Percentiles rank a stretch among this genome's conserved stretches.
Evolutionary conservation across 2,797 vertebrate species (phyloP).

Genomic region (Nannoperca obscura): DNA sequence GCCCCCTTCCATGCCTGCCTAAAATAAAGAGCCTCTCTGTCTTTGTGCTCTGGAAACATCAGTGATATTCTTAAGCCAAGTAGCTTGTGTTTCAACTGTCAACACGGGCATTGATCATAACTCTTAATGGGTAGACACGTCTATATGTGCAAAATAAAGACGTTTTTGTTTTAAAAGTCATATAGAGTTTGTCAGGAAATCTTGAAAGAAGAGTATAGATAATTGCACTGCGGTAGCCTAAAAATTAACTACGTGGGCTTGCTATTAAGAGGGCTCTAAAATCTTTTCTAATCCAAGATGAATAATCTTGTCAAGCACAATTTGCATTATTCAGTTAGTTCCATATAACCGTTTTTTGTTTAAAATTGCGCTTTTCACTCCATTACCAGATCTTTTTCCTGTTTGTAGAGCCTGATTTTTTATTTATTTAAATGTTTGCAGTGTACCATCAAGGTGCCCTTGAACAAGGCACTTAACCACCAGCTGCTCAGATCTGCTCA

Average conservation of each 20-base stretch:
- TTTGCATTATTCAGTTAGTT: not conserved
- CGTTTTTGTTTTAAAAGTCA: not conserved
- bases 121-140: conserved; percentile 1
- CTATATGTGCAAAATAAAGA: conserved; percentile 2
- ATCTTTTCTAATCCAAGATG: not conserved
- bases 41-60: conserved; percentile 67
- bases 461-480: conserved; percentile 63
- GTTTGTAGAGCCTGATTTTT: conserved; percentile 13
- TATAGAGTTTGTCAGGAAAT: not conserved
- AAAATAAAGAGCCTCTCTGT: conserved; percentile 81
- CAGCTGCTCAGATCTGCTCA: conserved; percentile 62
- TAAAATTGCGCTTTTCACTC: not conserved
- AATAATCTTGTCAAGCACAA: not conserved
- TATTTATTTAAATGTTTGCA: not conserved
- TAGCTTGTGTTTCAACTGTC: conserved; percentile 60
- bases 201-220: not conserved
- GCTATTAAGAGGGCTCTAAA: not conserved
- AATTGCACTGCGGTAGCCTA: not conserved
- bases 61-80: conserved; percentile 56
- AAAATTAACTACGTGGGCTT: not conserved
- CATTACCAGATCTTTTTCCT: conserved; percentile 2
- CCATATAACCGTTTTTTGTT: not conserved
- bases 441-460: conserved; percentile 62
- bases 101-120: conserved; percentile 41
- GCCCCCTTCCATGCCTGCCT: conserved; percentile 61